A percentile compares a stretch with the other conserved stretches of the same genome.
These are phyloP conservation scores for Scaptomyza polygonia DNA, from an alignment of 2,888 invertebrate genomes.

Conservation along the genomic window DNA sequence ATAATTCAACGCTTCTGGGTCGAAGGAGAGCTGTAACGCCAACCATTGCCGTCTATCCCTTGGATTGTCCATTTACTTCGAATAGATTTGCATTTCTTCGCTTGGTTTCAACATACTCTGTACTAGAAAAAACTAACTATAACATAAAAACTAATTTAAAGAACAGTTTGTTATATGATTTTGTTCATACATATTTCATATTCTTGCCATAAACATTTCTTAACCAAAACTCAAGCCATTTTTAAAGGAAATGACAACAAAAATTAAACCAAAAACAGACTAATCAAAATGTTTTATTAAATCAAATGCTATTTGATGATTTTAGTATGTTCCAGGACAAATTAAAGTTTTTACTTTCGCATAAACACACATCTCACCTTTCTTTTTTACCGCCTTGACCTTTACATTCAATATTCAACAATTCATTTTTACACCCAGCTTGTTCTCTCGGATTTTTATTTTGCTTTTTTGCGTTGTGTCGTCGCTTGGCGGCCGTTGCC, in stretches of 20 bases:
- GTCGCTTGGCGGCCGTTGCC: slow-evolving; percentile 34
- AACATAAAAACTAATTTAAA: too few species aligned
- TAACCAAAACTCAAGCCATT: not conserved
- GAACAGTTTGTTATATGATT: too few species aligned
- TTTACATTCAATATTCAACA: slow-evolving; percentile 58
- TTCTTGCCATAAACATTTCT: too few species aligned
- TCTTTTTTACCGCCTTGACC: slow-evolving; percentile 11
- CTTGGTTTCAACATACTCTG: slow-evolving; percentile 31
- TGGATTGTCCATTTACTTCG: slow-evolving; percentile 16
- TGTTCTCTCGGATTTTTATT: slow-evolving; percentile 5
- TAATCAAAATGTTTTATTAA: too few species aligned
- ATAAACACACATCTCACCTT: not conserved
- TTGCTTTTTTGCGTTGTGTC: slow-evolving; percentile 24
- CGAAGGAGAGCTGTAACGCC: slow-evolving; percentile 1
- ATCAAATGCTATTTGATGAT: not conserved
- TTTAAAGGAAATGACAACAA: not conserved
- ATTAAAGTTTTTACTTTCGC: not conserved
- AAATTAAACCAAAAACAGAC: too few species aligned
- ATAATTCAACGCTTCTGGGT: slow-evolving; percentile 71
- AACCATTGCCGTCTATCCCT: slow-evolving; percentile 18
- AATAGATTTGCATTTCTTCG: too few species aligned
- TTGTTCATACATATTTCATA: too few species aligned
- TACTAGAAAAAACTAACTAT: too few species aligned
- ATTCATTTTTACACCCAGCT: slow-evolving; percentile 52
- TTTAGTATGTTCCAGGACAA: slow-evolving; percentile 12